phyloP scores from a whole-genome alignment of 2,888 invertebrate genomes.

The Nomada hirtipes region DNA sequence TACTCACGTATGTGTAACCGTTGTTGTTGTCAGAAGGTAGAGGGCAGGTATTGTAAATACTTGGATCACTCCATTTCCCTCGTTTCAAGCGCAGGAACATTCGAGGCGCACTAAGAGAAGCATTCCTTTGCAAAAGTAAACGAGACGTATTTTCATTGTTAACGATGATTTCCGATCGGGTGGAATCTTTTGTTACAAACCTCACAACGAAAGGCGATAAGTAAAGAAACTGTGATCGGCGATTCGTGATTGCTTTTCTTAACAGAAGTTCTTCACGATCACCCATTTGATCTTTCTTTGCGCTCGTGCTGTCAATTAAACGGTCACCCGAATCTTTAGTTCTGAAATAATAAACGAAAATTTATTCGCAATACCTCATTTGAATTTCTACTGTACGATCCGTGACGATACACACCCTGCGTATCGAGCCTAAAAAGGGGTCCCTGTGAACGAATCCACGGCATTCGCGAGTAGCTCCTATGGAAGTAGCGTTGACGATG shows the following conservation, averaged over 20 bases:
- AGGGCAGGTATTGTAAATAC: not conserved
- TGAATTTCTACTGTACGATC: constrained; percentile 21
- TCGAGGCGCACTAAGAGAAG: not conserved
- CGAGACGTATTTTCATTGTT: not conserved
- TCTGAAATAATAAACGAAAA: not conserved
- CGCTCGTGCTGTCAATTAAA: constrained; percentile 49
- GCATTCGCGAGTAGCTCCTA: constrained; percentile 29
- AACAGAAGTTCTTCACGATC: not conserved
- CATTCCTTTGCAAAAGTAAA: not conserved
- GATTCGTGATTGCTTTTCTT: not conserved
- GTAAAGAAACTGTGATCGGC: constrained; percentile 2
- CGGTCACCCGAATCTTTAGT: constrained; percentile 26
- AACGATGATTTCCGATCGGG: not conserved
- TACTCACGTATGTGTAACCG: not conserved
- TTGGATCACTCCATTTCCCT: not conserved
- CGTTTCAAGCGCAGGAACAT: not conserved
- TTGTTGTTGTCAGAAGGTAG: not conserved
- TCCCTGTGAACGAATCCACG: constrained; percentile 22
- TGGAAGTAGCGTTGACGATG: constrained; percentile 11
- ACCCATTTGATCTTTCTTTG: constrained; percentile 15
- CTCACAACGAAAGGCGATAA: constrained; percentile 58
- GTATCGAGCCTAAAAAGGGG: constrained; percentile 24
- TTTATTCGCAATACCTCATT: constrained; percentile 4
- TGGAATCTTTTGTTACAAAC: constrained; percentile 42
- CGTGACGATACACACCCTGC: not conserved